phyloP scores from a whole-genome alignment of 2,797 vertebrate species.

The Macroramphosus scolopax region DNA sequence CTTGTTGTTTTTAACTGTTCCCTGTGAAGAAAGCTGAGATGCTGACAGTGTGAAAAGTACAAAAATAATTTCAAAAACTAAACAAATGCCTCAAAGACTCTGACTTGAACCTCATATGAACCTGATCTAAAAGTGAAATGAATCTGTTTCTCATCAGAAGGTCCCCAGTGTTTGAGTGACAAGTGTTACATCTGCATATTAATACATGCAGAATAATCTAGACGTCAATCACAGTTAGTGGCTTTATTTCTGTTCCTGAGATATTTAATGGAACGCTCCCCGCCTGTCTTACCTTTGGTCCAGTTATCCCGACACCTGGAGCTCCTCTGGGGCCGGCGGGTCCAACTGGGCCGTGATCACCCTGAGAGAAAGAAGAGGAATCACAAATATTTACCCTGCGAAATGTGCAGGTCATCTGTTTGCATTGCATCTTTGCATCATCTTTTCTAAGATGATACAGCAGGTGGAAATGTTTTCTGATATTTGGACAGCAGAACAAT shows the following conservation, averaged over 20 bases:
- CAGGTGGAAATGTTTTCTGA: neutral
- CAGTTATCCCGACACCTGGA: conserved; percentile 74
- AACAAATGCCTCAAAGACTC: too few species aligned
- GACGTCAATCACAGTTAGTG: conserved; percentile 13
- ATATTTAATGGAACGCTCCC: neutral
- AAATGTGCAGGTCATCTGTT: too few species aligned
- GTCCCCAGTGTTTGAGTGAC: conserved; percentile 9
- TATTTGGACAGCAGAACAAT: neutral
- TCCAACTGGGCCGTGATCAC: conserved; percentile 79
- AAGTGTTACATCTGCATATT: conserved; percentile 1
- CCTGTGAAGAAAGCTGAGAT: too few species aligned
- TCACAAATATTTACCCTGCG: neutral
- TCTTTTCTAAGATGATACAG: neutral
- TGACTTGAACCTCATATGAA: too few species aligned
- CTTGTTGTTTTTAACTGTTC: too few species aligned
- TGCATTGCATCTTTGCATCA: too few species aligned
- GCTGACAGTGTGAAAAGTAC: too few species aligned
- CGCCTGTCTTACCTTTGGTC: conserved; percentile 79
- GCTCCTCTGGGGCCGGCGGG: conserved; percentile 79
- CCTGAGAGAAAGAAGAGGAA: conserved; percentile 64
- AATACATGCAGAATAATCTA: conserved; percentile 13
- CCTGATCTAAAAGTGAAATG: too few species aligned
- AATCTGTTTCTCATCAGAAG: neutral
- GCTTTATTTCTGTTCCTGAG: neutral
- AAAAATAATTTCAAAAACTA: too few species aligned